A percentile compares a stretch with the other conserved stretches of the same genome.
Evolutionary conservation across 2,113 vertebrate species (phyloP).

Genomic region (Grus americana): DNA sequence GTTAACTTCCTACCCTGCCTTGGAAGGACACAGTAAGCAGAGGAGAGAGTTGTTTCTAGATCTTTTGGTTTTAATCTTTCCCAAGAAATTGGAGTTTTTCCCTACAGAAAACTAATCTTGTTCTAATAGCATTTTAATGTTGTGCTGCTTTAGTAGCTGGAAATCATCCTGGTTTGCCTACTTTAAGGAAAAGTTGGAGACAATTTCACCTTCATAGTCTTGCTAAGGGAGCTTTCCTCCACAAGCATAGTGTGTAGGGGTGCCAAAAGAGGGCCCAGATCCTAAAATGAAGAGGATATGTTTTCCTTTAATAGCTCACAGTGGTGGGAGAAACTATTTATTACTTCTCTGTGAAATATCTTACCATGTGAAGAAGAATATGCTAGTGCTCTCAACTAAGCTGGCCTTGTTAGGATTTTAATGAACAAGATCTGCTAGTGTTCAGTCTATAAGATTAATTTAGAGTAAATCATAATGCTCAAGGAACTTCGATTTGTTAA

Average conservation of each 20-base stretch:
- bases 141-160: background rate
- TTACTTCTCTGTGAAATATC: background rate
- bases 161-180: background rate
- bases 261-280: background rate
- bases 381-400: background rate
- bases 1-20: background rate
- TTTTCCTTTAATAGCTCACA: background rate
- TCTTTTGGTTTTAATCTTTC: background rate
- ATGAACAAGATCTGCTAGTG: background rate
- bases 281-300: background rate
- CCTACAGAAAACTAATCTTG: background rate
- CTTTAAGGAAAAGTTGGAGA: background rate
- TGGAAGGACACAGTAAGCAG: background rate
- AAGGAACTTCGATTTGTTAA: background rate
- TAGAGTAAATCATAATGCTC: background rate
- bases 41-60: background rate
- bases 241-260: background rate
- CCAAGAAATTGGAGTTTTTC: background rate
- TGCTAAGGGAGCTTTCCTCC: background rate
- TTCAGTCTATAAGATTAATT: background rate
- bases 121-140: background rate
- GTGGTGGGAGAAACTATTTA: background rate
- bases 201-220: background rate
- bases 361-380: background rate
- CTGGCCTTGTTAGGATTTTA: background rate